Evolutionary conservation across 2,113 vertebrate species (phyloP).

Genomic region (Noctilio leporinus): DNA sequence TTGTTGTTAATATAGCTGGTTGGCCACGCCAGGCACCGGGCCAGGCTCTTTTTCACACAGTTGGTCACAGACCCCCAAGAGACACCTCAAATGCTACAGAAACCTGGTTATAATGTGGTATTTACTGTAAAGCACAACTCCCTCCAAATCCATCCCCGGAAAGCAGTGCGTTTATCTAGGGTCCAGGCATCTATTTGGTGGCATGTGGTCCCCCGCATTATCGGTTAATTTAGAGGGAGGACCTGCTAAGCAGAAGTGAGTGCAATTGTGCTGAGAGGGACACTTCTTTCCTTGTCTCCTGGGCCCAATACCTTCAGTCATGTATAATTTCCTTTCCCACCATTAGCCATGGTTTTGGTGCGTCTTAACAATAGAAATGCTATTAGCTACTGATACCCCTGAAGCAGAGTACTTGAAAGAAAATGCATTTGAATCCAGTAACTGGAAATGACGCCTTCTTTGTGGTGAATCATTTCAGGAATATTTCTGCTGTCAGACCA

Average conservation of each 20-base stretch:
- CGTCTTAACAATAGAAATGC: conserved; percentile 29
- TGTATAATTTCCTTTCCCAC: neutral
- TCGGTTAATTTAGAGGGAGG: neutral
- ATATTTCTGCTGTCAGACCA: conserved; percentile 3
- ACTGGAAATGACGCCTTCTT: neutral
- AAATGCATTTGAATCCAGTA: conserved; percentile 31
- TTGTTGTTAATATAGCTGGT: neutral
- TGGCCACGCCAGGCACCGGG: neutral
- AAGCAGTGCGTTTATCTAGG: neutral
- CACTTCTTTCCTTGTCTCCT: neutral
- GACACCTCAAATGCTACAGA: neutral
- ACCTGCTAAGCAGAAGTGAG: neutral
- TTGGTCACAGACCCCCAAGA: neutral
- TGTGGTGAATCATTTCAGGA: neutral
- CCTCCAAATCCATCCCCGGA: neutral
- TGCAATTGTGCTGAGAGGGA: neutral
- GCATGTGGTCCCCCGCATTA: neutral
- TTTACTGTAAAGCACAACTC: neutral
- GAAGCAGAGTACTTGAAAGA: conserved; percentile 9
- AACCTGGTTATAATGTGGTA: neutral
- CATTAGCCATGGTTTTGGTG: conserved; percentile 25
- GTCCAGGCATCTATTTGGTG: neutral
- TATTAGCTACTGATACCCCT: neutral
- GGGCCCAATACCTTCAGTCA: neutral
- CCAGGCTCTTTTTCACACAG: neutral